A percentile compares a stretch with the other conserved stretches of the same genome.
Conservation (phyloP, 2,888 invertebrate genomes). For the Noctua pronuba region DNA sequence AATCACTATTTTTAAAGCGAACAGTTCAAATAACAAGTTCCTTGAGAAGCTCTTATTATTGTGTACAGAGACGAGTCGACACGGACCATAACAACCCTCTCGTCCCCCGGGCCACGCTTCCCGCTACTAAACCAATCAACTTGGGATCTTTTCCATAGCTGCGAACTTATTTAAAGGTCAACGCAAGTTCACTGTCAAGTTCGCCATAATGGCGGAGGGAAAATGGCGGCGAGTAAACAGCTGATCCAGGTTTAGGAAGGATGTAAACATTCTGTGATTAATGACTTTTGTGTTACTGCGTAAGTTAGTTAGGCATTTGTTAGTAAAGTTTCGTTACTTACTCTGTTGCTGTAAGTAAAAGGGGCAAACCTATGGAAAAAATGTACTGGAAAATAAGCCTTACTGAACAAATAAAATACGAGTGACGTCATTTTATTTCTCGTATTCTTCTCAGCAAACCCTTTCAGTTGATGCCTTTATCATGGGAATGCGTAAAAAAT, state of each 20-base stretch:
- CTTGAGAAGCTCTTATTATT: neutral
- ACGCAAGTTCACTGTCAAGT: slow-evolving; percentile 44
- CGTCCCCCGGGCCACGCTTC: neutral
- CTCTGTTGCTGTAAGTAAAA: neutral
- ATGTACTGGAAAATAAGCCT: neutral
- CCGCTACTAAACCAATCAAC: slow-evolving; percentile 19
- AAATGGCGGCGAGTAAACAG: slow-evolving; percentile 36
- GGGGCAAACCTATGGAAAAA: neutral
- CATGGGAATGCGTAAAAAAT: too few relatives aligned
- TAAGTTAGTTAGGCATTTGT: slow-evolving; percentile 2
- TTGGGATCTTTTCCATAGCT: slow-evolving; percentile 33
- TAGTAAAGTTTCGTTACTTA: neutral
- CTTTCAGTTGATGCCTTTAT: too few relatives aligned
- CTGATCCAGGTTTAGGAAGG: neutral
- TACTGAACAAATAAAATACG: neutral
- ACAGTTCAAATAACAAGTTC: slow-evolving; percentile 2
- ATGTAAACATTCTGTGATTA: slow-evolving; percentile 36
- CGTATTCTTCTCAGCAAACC: too few relatives aligned
- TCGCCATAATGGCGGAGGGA: neutral
- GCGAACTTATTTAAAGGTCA: slow-evolving; percentile 25
- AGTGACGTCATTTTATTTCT: too few relatives aligned
- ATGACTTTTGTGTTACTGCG: slow-evolving; percentile 13
- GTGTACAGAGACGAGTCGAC: slow-evolving; percentile 2
- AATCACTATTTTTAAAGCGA: neutral
- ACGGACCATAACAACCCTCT: neutral